These are phyloP conservation scores for Tenebrosternarchus preto DNA, from an alignment of 2,113 vertebrate genomes.

Conservation along the genomic window DNA sequence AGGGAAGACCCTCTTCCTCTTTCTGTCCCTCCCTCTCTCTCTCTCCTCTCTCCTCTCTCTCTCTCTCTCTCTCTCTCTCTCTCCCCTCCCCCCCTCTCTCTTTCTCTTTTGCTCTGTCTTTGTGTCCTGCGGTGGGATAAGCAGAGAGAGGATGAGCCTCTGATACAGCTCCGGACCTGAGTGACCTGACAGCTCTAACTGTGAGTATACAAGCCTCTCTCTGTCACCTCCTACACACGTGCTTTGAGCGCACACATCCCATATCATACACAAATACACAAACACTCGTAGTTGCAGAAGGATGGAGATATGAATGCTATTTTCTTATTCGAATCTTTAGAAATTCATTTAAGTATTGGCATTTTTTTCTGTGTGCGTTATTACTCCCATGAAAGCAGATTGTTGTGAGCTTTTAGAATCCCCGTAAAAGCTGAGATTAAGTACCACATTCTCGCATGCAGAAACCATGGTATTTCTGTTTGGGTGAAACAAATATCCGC, in stretches of 20 bases:
- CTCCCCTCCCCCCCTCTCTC: conserved; percentile 27
- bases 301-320: background rate
- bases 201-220: conserved; percentile 57
- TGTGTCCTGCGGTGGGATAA: conserved; percentile 59
- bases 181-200: conserved; percentile 59
- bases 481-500: conserved; percentile 42
- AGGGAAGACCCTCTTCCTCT: conserved; percentile 27
- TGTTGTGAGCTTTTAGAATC: background rate
- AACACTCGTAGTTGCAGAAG: conserved; percentile 16
- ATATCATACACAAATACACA: conserved; percentile 1
- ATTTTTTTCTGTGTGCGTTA: conserved; percentile 7
- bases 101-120: conserved; percentile 35
- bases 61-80: conserved; percentile 26
- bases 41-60: conserved; percentile 39
- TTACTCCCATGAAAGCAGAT: conserved; percentile 17
- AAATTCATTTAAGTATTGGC: background rate
- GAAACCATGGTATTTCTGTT: conserved; percentile 22
- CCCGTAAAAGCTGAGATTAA: conserved; percentile 18
- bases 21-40: conserved; percentile 27
- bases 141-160: conserved; percentile 59
- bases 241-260: conserved; percentile 13
- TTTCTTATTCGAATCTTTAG: background rate
- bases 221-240: conserved; percentile 31
- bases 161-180: conserved; percentile 58
- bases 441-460: background rate